Base-by-base conservation (phyloP, 2,888 invertebrate genomes). In the Cantharis nigra region DNA sequence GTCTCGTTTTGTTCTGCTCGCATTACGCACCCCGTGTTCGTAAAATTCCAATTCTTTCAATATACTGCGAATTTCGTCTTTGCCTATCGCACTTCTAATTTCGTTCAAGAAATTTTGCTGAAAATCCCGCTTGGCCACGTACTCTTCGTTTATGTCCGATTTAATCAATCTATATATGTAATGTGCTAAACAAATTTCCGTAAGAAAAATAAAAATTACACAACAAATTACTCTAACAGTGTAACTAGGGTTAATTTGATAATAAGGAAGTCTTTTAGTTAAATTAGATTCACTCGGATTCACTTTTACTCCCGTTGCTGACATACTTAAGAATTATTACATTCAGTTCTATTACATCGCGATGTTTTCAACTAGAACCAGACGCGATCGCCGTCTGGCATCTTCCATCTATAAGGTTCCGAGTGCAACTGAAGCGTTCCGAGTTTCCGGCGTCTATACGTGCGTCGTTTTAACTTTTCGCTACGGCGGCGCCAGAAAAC, bases 191-290 rank as follows among this genome's bases (percentile, higher is more conserved):
- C 86, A 87, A 63, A 88, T 86, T 81, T 88, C 88, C 0, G 87
- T 87, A 11, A 88, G 79, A 75, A 87, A 88, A 71, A 88, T 86
- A 78, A 88, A 88, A 20, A 88, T 79, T 13, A 88, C 88, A 81
- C 88, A 88, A 82, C 87, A 88, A 69, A 88, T 82, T 5, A 88
- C 86, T 13, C 88, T 85, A 72, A 87, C 83, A 11, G 88, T 88
- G 75, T 88, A 88, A 82, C 87, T 87, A 7, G 87, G 87, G 78
- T 87, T 88, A 67, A 85, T 80, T 78, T 83, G 81, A 65, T 79
- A 78, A 70, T 81, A 80, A 33, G 82, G 80, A 28, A 82, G 76
- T 63, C 72, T 78, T 11, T 70, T 72, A 33, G 78, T 77, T 30
- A 76, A 71, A 49, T 75, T 73, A 49, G 78, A 62, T 30, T 78